A percentile compares a stretch with the other conserved stretches of the same genome.
Conservation (phyloP, 2,888 invertebrate genomes). For the Pristionchus mayeri region DNA sequence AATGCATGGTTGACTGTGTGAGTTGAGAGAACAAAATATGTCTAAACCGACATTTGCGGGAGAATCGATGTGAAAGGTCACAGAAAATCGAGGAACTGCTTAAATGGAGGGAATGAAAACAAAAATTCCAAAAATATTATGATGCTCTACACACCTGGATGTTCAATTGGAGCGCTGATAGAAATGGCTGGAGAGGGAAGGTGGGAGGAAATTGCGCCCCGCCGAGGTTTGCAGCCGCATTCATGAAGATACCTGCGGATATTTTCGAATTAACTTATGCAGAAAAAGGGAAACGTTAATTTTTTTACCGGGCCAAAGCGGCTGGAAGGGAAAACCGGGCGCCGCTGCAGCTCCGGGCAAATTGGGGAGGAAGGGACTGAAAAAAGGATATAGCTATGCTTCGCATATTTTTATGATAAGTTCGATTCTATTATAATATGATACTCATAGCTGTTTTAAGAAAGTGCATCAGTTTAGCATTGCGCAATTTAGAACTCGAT, state of each 20-base stretch:
- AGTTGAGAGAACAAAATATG: neutral
- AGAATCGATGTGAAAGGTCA: neutral
- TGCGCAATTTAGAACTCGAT: too few relatives aligned
- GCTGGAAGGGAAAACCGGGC: constrained; percentile 55
- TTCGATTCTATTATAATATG: too few relatives aligned
- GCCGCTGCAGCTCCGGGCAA: neutral
- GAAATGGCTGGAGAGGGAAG: constrained; percentile 47
- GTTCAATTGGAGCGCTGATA: constrained; percentile 43
- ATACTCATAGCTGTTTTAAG: too few relatives aligned
- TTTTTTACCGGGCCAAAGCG: constrained; percentile 52
- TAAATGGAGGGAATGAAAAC: too few relatives aligned
- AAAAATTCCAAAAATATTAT: too few relatives aligned
- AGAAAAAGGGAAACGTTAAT: neutral
- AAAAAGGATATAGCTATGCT: neutral
- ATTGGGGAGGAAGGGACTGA: constrained; percentile 38
- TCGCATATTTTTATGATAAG: neutral
- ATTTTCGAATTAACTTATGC: too few relatives aligned
- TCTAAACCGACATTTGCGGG: neutral
- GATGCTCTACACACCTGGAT: constrained; percentile 39
- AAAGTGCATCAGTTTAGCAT: too few relatives aligned
- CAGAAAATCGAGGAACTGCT: too few relatives aligned
- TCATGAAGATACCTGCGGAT: constrained; percentile 56
- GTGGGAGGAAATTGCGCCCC: constrained; percentile 32
- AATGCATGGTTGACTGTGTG: neutral
- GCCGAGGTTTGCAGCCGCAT: constrained; percentile 53